Conservation (phyloP, 2,797 vertebrate species). For the Alfaro cultratus region DNA sequence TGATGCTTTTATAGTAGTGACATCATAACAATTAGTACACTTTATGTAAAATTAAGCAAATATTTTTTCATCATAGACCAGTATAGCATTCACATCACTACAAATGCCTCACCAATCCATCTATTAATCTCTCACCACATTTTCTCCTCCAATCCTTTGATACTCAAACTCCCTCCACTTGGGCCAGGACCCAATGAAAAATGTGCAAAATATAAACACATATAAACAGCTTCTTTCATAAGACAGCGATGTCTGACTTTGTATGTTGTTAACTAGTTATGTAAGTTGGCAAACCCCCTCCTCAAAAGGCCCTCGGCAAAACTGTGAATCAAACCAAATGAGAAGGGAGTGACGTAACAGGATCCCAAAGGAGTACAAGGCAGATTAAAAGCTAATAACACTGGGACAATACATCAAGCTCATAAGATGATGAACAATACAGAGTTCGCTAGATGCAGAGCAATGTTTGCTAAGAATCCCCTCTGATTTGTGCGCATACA, state of each 20-base stretch:
- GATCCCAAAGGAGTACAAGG: neutral
- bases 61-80: too few species aligned
- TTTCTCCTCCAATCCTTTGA: too few species aligned
- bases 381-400: neutral
- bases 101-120: too few species aligned
- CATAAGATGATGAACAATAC: neutral
- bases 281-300: neutral
- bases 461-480: neutral
- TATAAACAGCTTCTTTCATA: neutral
- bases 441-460: neutral
- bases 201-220: too few species aligned
- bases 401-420: neutral
- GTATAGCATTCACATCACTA: too few species aligned
- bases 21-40: neutral
- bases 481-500: too few species aligned
- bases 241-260: neutral
- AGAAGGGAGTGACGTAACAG: neutral
- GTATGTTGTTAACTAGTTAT: neutral
- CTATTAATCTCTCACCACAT: too few species aligned
- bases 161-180: too few species aligned
- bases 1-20: neutral
- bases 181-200: too few species aligned
- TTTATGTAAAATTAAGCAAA: neutral
- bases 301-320: neutral
- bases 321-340: neutral